Evolutionary conservation across 2,888 invertebrate genomes (phyloP), one percentile per base, ranked within the genome.

Genomic region (Dioctria linearis): DNA sequence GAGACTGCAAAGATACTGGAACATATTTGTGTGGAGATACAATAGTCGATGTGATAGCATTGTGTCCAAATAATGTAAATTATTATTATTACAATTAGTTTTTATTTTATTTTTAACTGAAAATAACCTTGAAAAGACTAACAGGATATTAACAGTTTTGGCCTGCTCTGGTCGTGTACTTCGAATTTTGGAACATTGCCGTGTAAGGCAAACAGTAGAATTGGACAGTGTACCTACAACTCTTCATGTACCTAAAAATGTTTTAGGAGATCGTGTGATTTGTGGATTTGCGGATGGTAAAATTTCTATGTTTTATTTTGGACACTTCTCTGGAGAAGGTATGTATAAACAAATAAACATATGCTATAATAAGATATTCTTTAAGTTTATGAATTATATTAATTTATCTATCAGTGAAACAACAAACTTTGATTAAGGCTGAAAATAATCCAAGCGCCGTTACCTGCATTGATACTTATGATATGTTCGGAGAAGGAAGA

Each of bases 261-360:
- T 93, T 80, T 92, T 93, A 8, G 94, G 93, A 39, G 90, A 94
- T 81, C 91, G 92, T 83, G 93, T 97, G 82, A 91, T 97, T 76
- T 93, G 98, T 83, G 98, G 97, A 3, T 93, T 97, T 61, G 93
- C 95, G 83, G 97, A 98, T 90, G 98, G 98, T 8, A 92, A 93
- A 54, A 91, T 98, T 76, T 96, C 98, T 84, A 91, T 97, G 9
- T 93, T 95, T 76, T 73, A 83, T 25, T 84, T 85, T 73, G 83
- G 84, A 0, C 83, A 83, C 25, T 84, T 84, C 73, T 78, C 82
- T 3, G 83, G 82, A 8, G 85, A 85, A 43, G 82, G 85, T 84
- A 83, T 43, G 11, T 9, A 46, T 13, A 69, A 2, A 25, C 25
- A 66, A 46, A 63, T 73, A 9, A 49, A 9, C 2, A 42, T 43